phyloP scores from a whole-genome alignment of 2,113 vertebrate genomes.

The Otocyon megalotis region DNA sequence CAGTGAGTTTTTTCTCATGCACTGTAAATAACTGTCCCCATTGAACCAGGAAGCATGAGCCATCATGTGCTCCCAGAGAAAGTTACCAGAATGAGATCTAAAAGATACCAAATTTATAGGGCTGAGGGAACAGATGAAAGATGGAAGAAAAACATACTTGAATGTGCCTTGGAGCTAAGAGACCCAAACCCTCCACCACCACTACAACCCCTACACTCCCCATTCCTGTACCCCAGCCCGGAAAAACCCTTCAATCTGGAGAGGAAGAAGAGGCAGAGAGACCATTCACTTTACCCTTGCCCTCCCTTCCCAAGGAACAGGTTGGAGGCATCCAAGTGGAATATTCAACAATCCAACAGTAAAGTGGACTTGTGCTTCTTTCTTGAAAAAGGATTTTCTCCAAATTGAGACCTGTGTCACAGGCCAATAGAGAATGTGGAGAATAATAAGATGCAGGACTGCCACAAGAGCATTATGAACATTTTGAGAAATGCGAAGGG shows the following conservation, averaged over 20 bases:
- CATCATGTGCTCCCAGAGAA: background rate
- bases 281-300: background rate
- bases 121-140: background rate
- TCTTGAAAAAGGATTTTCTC: background rate
- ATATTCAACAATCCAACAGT: background rate
- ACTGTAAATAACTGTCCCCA: no score
- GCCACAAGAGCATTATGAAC: background rate
- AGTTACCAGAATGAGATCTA: background rate
- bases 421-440: background rate
- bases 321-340: background rate
- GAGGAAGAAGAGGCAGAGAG: background rate
- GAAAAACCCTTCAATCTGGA: background rate
- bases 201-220: background rate
- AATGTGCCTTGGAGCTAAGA: background rate
- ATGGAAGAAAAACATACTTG: background rate
- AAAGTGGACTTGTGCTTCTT: background rate
- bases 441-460: background rate
- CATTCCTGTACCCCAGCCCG: background rate
- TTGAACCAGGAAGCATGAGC: background rate
- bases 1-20: background rate
- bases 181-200: background rate
- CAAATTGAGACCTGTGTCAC: background rate
- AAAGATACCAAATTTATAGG: background rate
- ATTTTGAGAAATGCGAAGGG: background rate
- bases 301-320: background rate